Percentiles rank a stretch among this genome's conserved stretches.
phyloP scores from a whole-genome alignment of 2,888 invertebrate genomes.

The Chymomyza amoena region DNA sequence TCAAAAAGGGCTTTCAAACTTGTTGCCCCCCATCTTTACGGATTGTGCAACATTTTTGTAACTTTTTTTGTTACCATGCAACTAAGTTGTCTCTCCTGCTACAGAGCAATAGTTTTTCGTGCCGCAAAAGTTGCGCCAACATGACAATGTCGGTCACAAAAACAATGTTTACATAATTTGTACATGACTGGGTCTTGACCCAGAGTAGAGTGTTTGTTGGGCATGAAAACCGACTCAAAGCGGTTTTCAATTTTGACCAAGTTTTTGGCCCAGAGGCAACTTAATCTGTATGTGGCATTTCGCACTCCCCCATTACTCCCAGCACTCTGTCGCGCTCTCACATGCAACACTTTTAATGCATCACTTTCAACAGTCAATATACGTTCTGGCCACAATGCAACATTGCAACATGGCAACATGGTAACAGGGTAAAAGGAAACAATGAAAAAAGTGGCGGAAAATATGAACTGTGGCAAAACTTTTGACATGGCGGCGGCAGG shows the following conservation, averaged over 20 bases:
- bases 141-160: not conserved
- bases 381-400: not conserved
- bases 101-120: not conserved
- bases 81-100: not conserved
- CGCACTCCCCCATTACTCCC: conserved; percentile 28
- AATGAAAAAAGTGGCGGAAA: conserved; percentile 28
- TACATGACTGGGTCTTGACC: not conserved
- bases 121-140: not conserved
- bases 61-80: not conserved
- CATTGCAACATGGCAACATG: not conserved
- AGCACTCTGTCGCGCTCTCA: conserved; percentile 9
- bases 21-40: not conserved
- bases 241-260: not conserved
- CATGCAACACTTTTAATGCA: not conserved
- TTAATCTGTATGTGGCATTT: conserved; percentile 19
- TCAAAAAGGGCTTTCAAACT: not conserved
- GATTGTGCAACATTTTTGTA: not conserved
- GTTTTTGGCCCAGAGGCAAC: not conserved
- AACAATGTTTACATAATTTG: not conserved
- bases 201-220: not conserved
- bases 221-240: not conserved
- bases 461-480: conserved; percentile 54
- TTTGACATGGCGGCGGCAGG: conserved; percentile 35
- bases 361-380: conserved; percentile 9
- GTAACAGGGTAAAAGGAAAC: not conserved